A percentile compares a stretch with the other conserved stretches of the same genome.
phyloP scores from a whole-genome alignment of 2,888 invertebrate genomes.

The Petrophora chlorosata region DNA sequence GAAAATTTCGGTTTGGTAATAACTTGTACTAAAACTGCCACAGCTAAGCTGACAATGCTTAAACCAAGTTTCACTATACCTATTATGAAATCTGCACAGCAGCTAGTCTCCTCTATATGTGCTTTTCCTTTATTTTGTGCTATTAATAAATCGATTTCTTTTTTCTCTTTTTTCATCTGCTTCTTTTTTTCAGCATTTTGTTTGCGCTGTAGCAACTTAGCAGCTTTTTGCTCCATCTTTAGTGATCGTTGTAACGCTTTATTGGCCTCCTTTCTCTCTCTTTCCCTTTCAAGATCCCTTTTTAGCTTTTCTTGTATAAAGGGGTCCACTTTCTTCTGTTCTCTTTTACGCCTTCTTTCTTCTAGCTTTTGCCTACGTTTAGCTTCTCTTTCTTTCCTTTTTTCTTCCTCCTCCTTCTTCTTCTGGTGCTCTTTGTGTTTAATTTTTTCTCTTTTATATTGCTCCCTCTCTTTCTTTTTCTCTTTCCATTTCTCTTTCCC shows the following conservation, averaged over 20 bases:
- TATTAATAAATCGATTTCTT: constrained; percentile 35
- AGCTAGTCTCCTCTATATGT: constrained; percentile 40
- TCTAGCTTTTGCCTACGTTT: not conserved
- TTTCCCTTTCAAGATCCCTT: not conserved
- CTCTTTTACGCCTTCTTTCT: not conserved
- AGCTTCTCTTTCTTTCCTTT: not conserved
- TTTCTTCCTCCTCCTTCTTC: not conserved
- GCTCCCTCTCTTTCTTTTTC: no score
- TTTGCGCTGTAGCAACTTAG: constrained; percentile 22
- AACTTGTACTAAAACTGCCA: constrained; percentile 31
- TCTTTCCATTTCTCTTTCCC: no score
- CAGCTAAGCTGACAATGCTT: constrained; percentile 17
- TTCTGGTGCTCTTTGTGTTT: no score
- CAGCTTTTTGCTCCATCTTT: constrained; percentile 29
- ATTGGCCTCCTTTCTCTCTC: not conserved
- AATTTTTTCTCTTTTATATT: no score
- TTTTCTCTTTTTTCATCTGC: constrained; percentile 28
- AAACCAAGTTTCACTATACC: constrained; percentile 39
- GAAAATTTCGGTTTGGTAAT: constrained; percentile 44
- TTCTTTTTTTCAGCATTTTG: constrained; percentile 31
- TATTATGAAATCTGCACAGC: constrained; percentile 40
- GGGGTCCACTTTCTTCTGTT: not conserved
- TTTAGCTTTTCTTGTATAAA: constrained; percentile 4
- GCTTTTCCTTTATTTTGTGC: constrained; percentile 35
- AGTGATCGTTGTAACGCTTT: constrained; percentile 13